A percentile compares a stretch with the other conserved stretches of the same genome.
These are phyloP conservation scores for Indicator indicator DNA, from an alignment of 2,113 vertebrate genomes.

Conservation along the genomic window DNA sequence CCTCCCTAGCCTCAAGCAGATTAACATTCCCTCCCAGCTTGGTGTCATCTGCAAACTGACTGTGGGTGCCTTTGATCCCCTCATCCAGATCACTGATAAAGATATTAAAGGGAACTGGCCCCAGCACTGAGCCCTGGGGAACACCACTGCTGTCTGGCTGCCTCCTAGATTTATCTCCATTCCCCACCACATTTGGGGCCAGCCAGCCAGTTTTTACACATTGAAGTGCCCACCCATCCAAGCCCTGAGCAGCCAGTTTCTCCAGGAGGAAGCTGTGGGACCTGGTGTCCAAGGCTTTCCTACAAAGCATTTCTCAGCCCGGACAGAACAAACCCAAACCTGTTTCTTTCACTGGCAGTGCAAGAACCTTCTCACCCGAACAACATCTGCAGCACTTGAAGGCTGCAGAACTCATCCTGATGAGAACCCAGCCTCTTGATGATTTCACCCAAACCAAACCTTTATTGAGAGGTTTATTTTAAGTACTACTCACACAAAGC, in stretches of 20 bases:
- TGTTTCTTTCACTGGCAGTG: fast-evolving
- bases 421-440: not conserved
- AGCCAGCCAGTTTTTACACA: too few relatives aligned
- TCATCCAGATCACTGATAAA: too few relatives aligned
- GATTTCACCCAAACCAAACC: not conserved
- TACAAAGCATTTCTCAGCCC: not conserved
- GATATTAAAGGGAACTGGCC: too few relatives aligned
- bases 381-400: not conserved
- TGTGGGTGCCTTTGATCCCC: not conserved
- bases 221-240: too few relatives aligned
- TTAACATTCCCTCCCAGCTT: not conserved
- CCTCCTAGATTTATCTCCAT: too few relatives aligned
- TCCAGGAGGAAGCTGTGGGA: too few relatives aligned
- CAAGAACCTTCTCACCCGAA: not conserved
- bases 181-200: too few relatives aligned
- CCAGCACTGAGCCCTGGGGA: too few relatives aligned
- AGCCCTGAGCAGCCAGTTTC: too few relatives aligned
- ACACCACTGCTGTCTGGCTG: too few relatives aligned
- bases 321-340: not conserved
- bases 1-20: not conserved
- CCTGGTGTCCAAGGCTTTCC: too few relatives aligned
- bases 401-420: not conserved
- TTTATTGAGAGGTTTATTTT: slow-evolving; percentile 39
- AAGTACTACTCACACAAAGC: slow-evolving; percentile 29
- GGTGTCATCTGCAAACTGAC: not conserved